Percentiles rank a stretch among this genome's conserved stretches.
Conservation (phyloP, 92 coral and sea anemone species). For the Epizoanthus ramosus region DNA sequence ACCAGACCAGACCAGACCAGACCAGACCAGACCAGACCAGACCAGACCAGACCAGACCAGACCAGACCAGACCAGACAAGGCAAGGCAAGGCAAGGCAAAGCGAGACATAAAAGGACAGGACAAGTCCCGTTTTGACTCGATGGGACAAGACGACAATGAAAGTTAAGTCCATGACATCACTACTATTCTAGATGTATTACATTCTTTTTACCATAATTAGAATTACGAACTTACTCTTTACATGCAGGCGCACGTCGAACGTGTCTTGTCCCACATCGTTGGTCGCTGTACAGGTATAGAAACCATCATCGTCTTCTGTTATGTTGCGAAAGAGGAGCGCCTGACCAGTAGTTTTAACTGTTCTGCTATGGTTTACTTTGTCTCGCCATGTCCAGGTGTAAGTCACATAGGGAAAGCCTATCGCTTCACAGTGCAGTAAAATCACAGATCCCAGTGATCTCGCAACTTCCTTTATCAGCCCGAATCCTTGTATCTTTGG, state of each 20-base stretch:
- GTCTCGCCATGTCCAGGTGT: not conserved
- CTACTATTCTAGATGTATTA: too few relatives aligned
- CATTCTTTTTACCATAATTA: too few relatives aligned
- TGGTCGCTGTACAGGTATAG: slow-evolving; percentile 23
- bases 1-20: too few relatives aligned
- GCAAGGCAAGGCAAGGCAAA: too few relatives aligned
- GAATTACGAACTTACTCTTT: not conserved
- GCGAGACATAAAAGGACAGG: too few relatives aligned
- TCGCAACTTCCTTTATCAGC: not conserved
- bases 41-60: too few relatives aligned
- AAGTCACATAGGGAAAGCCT: slow-evolving; percentile 19
- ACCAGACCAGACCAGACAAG: too few relatives aligned
- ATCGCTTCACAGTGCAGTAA: slow-evolving; percentile 20
- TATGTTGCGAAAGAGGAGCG: not conserved
- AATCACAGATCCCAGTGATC: slow-evolving; percentile 8
- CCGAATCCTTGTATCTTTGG: slow-evolving; percentile 6
- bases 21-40: too few relatives aligned
- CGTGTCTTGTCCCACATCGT: slow-evolving; percentile 5
- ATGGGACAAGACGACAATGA: too few relatives aligned
- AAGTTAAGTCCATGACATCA: too few relatives aligned
- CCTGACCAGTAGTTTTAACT: not conserved
- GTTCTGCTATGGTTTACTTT: not conserved
- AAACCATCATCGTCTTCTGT: slow-evolving; percentile 1
- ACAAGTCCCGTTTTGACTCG: too few relatives aligned
- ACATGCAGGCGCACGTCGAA: slow-evolving; percentile 5